Percentiles rank a stretch among this genome's conserved stretches.
Conservation (phyloP, 1,140 invertebrate genomes). For the Drosophila setifemur region DNA sequence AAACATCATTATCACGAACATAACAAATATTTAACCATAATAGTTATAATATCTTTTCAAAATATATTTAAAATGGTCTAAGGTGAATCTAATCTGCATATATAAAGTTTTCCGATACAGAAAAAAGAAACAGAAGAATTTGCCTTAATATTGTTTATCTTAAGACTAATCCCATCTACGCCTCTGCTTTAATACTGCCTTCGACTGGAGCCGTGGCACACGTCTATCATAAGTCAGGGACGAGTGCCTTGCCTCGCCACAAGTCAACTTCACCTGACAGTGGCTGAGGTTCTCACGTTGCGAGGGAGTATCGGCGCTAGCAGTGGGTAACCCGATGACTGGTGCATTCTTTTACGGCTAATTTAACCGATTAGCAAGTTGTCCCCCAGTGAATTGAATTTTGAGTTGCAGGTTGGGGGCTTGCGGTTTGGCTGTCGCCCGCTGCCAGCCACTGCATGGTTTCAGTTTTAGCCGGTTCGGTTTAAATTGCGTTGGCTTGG, state of each 20-base stretch:
- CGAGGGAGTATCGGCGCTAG: slow-evolving; percentile 56
- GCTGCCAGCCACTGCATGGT: slow-evolving; percentile 56
- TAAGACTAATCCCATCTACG: neutral
- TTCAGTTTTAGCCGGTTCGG: slow-evolving; percentile 32
- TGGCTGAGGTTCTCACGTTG: slow-evolving; percentile 63
- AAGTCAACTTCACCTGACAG: slow-evolving; percentile 25
- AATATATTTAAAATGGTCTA: too few species aligned
- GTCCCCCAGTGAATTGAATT: slow-evolving; percentile 57
- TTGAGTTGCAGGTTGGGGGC: slow-evolving; percentile 16
- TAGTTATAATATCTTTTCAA: too few species aligned
- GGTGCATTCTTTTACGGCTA: slow-evolving; percentile 76
- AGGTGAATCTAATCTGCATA: too few species aligned
- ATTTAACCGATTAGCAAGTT: slow-evolving; percentile 76
- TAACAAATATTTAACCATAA: too few species aligned
- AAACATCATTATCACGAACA: too few species aligned
- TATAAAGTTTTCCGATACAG: too few species aligned
- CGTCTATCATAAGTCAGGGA: slow-evolving; percentile 66
- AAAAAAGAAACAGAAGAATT: too few species aligned
- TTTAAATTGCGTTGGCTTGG: neutral
- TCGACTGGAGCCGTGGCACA: slow-evolving; percentile 56
- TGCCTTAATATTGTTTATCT: too few species aligned
- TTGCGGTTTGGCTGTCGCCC: slow-evolving; percentile 28
- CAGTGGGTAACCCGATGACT: slow-evolving; percentile 63
- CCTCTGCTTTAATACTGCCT: neutral
- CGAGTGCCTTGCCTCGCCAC: neutral